phyloP scores from a whole-genome alignment of 2,797 vertebrate genomes.

The Peromyscus eremicus region DNA sequence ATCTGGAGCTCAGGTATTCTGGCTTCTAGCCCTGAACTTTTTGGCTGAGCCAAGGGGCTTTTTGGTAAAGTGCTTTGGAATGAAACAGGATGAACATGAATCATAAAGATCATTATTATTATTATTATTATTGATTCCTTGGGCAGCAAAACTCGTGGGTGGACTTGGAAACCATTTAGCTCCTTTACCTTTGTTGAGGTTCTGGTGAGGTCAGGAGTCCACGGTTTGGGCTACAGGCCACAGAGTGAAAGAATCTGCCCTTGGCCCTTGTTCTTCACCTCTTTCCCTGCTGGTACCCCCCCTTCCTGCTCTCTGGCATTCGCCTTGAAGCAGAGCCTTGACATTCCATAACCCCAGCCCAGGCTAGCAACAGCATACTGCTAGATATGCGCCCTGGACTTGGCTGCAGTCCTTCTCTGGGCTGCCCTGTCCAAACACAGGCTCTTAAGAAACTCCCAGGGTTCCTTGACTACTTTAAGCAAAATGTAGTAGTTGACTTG shows the following conservation, averaged over 20 bases:
- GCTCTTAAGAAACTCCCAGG: constrained; percentile 7
- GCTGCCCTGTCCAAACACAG: not conserved
- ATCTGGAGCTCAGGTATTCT: constrained; percentile 58
- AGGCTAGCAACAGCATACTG: constrained; percentile 8
- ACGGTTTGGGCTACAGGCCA: constrained; percentile 45
- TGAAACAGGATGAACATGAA: constrained; percentile 62
- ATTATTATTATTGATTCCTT: constrained; percentile 76
- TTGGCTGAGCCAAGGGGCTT: constrained; percentile 38
- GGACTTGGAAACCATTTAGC: constrained; percentile 68
- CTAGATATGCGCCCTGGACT: not conserved
- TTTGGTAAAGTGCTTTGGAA: constrained; percentile 72
- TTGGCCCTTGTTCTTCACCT: constrained; percentile 4
- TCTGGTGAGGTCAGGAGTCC: constrained; percentile 56
- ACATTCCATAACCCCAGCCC: not conserved
- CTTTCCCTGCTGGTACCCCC: not conserved
- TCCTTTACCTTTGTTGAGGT: constrained; percentile 25
- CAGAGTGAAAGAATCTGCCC: not conserved
- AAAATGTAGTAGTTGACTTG: not conserved
- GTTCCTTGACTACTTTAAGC: constrained; percentile 25
- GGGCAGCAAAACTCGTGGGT: constrained; percentile 70
- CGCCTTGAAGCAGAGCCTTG: not conserved
- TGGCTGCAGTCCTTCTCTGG: not conserved
- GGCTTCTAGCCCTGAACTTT: constrained; percentile 44
- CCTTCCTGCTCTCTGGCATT: not conserved
- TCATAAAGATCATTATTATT: constrained; percentile 58